phyloP scores from a whole-genome alignment of 2,888 invertebrate genomes.

The Stenurella melanura region DNA sequence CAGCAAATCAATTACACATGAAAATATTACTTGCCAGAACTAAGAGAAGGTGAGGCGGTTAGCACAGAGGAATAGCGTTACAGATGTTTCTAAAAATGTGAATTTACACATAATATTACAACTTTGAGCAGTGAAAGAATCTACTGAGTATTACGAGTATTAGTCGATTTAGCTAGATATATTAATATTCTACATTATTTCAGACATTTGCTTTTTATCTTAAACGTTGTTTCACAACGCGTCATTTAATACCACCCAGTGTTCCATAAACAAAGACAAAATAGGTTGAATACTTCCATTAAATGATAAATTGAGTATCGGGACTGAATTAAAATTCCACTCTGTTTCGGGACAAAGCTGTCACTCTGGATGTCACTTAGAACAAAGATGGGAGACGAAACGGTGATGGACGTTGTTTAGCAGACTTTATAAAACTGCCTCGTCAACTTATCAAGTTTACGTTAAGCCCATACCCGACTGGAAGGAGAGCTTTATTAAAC shows the following conservation, averaged over 20 bases:
- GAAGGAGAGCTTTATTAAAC: slow-evolving; percentile 36
- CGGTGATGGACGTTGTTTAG: slow-evolving; percentile 40
- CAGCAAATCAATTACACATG: no score
- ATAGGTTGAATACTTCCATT: slow-evolving; percentile 46
- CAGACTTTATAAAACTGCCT: slow-evolving; percentile 41
- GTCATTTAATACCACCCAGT: slow-evolving; percentile 18
- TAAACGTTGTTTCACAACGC: not conserved
- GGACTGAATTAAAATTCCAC: slow-evolving; percentile 72
- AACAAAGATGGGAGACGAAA: slow-evolving; percentile 58
- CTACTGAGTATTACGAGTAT: no score
- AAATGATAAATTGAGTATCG: slow-evolving; percentile 55
- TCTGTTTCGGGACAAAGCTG: slow-evolving; percentile 71
- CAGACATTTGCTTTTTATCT: not conserved
- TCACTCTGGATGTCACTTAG: slow-evolving; percentile 72
- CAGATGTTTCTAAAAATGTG: no score
- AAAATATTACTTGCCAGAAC: no score
- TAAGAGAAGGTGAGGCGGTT: no score
- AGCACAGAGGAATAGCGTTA: no score
- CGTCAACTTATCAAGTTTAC: slow-evolving; percentile 38
- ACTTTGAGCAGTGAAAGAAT: no score
- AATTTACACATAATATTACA: no score
- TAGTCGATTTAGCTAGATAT: no score
- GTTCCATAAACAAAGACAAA: slow-evolving; percentile 39
- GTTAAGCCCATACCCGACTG: slow-evolving; percentile 22
- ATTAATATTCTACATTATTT: not conserved